Evolutionary conservation across 2,797 vertebrate genomes (phyloP), one percentile per base, ranked within the genome.

Genomic region (Pangasius mekongensis): DNA sequence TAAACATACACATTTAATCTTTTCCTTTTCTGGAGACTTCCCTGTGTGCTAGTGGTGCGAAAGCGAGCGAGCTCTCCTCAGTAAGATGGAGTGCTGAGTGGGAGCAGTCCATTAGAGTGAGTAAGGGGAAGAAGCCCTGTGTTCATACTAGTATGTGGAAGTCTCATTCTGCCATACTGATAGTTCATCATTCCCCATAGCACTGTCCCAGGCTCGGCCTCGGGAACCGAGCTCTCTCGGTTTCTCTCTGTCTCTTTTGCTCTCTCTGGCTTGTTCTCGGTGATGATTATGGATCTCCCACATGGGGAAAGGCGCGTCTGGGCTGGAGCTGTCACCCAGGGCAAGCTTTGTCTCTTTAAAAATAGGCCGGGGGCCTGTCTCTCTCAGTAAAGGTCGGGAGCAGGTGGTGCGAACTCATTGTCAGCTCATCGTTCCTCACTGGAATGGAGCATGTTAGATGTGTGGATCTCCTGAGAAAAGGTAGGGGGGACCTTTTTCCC

Each of bases 251-350:
- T 88, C 93, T 89, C 74, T 91, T 90, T 89, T 87, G 89, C 88
- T 56, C 49, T 80, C 86, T 92, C 91, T 90, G 87, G 92, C 92
- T 92, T 93, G 92, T 92, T 92, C 93, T 94, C 91, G 89, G 94
- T 92, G 93, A 95, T 96, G 95, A 95, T 96, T 96, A 95, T 96
- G 94, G 89, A 62, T 91, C 91, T 91, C 85, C 89, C 88, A 87
- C 88, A 91, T 91, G 83, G 89, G 90, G 92, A 92, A 95, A 92
- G 91, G 87, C 89, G 78, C 89, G 89, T 89, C 85, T 60, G 89
- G 64, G 91, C 88, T 91, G 87, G 83, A 88, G 84, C 90, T 93
- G 92, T 92, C 92, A 93, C 89, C 91, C 90, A 89, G 89, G 90
- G 91, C 90, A 88, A 91, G 86, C 91, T 92, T 91, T 92, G 91